These are phyloP conservation scores for Cynaeus angustus DNA, from an alignment of 2,888 invertebrate genomes.

Conservation along the genomic window DNA sequence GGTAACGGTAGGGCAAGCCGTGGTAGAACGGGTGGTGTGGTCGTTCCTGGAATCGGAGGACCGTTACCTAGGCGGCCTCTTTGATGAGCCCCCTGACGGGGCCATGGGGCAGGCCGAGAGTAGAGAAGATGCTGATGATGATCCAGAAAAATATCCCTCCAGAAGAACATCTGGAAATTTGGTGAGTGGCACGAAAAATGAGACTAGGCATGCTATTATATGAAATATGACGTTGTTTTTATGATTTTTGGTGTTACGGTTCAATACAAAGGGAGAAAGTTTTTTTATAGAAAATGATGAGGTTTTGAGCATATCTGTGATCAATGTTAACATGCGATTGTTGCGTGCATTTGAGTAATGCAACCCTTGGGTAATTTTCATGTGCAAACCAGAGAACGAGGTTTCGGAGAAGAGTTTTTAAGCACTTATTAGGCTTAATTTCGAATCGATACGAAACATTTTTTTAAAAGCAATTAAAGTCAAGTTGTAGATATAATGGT, in stretches of 20 bases:
- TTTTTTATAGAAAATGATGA: neutral
- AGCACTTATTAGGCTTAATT: slow-evolving; percentile 1
- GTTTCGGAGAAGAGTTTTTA: too few species aligned
- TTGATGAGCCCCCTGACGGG: slow-evolving; percentile 73
- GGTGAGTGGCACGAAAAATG: slow-evolving; percentile 68
- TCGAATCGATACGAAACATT: neutral
- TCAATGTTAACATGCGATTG: slow-evolving; percentile 21
- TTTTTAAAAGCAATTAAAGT: too few species aligned
- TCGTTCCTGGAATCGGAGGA: neutral
- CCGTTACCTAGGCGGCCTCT: slow-evolving; percentile 56
- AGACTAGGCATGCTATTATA: neutral
- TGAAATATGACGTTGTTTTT: slow-evolving; percentile 21
- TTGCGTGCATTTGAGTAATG: slow-evolving; percentile 17
- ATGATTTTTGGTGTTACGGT: slow-evolving; percentile 13
- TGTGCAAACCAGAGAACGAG: neutral
- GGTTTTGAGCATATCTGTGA: neutral
- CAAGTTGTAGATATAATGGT: too few species aligned
- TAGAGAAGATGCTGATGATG: slow-evolving; percentile 72
- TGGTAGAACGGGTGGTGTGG: slow-evolving; percentile 29
- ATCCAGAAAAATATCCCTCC: slow-evolving; percentile 72
- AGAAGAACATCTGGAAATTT: slow-evolving; percentile 73
- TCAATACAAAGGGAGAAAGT: neutral
- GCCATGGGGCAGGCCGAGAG: slow-evolving; percentile 75
- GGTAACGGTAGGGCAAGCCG: slow-evolving; percentile 44
- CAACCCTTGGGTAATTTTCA: slow-evolving; percentile 20